Base-by-base conservation (phyloP, 2,888 invertebrate species). In the Metopia argyrocephala region DNA sequence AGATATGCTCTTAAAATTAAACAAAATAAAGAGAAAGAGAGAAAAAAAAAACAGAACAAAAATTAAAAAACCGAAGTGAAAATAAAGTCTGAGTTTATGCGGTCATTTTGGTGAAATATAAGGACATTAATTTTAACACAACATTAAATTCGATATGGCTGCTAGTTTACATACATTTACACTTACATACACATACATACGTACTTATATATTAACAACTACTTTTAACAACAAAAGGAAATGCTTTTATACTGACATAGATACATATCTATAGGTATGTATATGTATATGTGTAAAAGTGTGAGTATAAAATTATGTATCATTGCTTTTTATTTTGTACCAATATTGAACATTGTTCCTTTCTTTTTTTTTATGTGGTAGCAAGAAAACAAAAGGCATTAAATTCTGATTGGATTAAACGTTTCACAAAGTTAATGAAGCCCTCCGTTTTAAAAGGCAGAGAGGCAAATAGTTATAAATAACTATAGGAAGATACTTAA, bases 31-130 rank as follows among this genome's bases (percentile, higher is more conserved):
- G 15, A 31, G 31, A 12, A 31, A 31, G 7, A 2, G 31, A 31
- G 38, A 52, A 54, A 31, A 59, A 27, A 59, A 71, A 75, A 78
- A 81, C 65, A 21, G 65, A 66, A 75, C 15, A 45, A 54, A 54
- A 73, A 75, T 52, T 71, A 45, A 61, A 79, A 83, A 84, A 83
- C 84, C 84, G 83, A 85, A 85, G 84, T 83, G 83, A 85, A 84
- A 81, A 84, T 83, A 82, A 83, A 85, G 80, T 81, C 83, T 82
- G 84, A 84, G 86, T 86, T 86, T 85, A 85, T 85, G 82, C 86
- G 84, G 85, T 84, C 86, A 87, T 87, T 89, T 87, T 84, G 85
- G 84, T 87, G 87, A 89, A 87, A 89, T 89, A 89, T 87, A 87
- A 87, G 85, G 85, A 85, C 87, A 89, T 89, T 88, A 89, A 89